Percentiles rank a stretch among this genome's conserved stretches.
phyloP scores from a whole-genome alignment of 2,113 vertebrate species.

The Lucifuga dentata region DNA sequence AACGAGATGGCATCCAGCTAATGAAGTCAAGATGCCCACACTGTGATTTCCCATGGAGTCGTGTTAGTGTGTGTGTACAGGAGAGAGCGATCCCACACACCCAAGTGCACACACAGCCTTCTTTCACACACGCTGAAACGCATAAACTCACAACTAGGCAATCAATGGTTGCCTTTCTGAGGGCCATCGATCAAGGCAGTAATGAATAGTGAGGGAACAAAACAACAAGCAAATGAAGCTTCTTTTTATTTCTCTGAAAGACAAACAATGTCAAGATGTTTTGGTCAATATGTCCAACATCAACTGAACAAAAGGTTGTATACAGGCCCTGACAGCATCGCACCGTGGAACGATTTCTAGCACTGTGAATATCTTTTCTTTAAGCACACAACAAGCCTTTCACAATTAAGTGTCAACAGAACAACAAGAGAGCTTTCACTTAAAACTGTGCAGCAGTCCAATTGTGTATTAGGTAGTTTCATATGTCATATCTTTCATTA shows the following conservation, averaged over 20 bases:
- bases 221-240: constrained; percentile 73
- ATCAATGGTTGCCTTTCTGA: constrained; percentile 60
- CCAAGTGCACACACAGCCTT: not conserved
- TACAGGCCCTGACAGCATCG: constrained; percentile 59
- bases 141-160: constrained; percentile 17
- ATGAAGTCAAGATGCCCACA: constrained; percentile 44
- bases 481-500: constrained; percentile 1
- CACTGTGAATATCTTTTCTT: constrained; percentile 49
- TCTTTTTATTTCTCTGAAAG: constrained; percentile 80
- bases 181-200: constrained; percentile 56
- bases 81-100: not conserved
- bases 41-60: constrained; percentile 39
- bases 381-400: constrained; percentile 71
- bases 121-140: not conserved
- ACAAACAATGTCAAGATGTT: constrained; percentile 78
- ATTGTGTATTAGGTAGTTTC: constrained; percentile 28
- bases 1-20: constrained; percentile 20
- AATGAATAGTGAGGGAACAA: constrained; percentile 61
- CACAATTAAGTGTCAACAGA: constrained; percentile 83
- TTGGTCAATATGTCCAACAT: constrained; percentile 73
- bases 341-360: constrained; percentile 47
- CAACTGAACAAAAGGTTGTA: constrained; percentile 67
- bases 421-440: constrained; percentile 42
- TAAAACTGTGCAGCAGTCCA: constrained; percentile 34
- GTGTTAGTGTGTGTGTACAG: not conserved